Base-by-base conservation (phyloP, 2,797 vertebrate genomes). In the Melopsittacus undulatus region DNA sequence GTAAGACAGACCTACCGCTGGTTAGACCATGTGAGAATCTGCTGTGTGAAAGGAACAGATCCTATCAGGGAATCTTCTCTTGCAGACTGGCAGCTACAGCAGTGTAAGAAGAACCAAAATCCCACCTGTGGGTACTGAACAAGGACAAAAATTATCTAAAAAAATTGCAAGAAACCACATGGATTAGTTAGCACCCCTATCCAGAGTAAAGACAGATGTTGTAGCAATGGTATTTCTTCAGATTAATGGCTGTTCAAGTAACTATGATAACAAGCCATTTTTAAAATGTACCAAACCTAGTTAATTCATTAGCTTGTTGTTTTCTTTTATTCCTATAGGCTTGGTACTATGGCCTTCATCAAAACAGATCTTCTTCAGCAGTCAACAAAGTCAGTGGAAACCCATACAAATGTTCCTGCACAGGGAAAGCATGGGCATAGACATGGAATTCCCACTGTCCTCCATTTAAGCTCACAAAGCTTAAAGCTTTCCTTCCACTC, bases 371-470 rank as follows among this genome's bases (percentile, higher is more conserved):
- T 76, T 70, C 73, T 85, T 63, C 79, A 54, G 92, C 83, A 86
- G n/a, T 11, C 90, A 15, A 43, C 67, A 24, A 13, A 89, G 83
- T 5, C 45, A 1, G 19, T 19, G 61, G 77, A 27, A 77, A 15
- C 8, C 46, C 43, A 34, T 2, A 3, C 0, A 42, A 11, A 10
- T 15, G 16, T 21, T 38, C 57, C 94, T 46, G 83, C 36, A 3
- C 49, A 2, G 67, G 89, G 66, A 69, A 66, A 46, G 89, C 62
- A 13, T 63, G 30, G 42, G 92, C 96, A 67, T 86, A 90, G 93
- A 84, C 97, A 98, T 97, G 97, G 98, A 98, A 96, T 98, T 98
- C 96, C 97, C 96, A 97, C 98, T 98, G 97, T 97, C 94, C 97
- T 73, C 66, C 86, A 52, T 96, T 97, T 98, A 97, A 97, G 97